Conservation (phyloP, 2,888 invertebrate genomes). For the Crepidodera aurea region DNA sequence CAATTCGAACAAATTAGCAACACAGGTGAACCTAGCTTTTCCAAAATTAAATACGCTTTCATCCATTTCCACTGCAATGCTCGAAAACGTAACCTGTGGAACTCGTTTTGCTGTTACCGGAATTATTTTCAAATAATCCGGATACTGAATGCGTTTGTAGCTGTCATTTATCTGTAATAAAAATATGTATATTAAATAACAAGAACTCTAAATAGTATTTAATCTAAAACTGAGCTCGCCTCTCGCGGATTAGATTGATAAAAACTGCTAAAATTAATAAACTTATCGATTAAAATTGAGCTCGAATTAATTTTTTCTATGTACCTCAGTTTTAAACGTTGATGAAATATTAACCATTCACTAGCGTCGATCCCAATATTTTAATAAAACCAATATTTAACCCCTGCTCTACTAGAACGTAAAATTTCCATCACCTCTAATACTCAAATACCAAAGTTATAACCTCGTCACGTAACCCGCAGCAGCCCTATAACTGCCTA, state of each 20-base stretch:
- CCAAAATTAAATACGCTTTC: conserved; percentile 71
- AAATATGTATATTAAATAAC: too few species aligned
- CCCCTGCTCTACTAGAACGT: neutral
- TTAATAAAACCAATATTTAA: neutral
- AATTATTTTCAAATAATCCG: neutral
- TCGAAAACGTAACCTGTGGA: conserved; percentile 23
- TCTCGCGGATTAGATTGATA: too few species aligned
- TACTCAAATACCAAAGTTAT: conserved; percentile 2
- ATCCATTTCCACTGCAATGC: conserved; percentile 69
- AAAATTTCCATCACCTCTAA: conserved; percentile 1
- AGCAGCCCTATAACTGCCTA: neutral
- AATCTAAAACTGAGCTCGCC: too few species aligned
- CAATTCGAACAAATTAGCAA: conserved; percentile 72
- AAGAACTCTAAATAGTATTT: too few species aligned
- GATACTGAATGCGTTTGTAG: neutral
- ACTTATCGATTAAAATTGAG: too few species aligned
- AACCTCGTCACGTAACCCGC: conserved; percentile 3
- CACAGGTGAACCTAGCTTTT: conserved; percentile 70
- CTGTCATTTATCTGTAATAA: conserved; percentile 18
- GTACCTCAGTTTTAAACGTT: too few species aligned
- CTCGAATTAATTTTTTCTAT: too few species aligned
- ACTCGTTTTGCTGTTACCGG: conserved; percentile 1
- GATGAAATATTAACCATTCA: too few species aligned
- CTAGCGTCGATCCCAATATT: too few species aligned
- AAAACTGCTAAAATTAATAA: too few species aligned